Conservation (phyloP, 2,888 invertebrate species). For the Leptopilina syphax region DNA sequence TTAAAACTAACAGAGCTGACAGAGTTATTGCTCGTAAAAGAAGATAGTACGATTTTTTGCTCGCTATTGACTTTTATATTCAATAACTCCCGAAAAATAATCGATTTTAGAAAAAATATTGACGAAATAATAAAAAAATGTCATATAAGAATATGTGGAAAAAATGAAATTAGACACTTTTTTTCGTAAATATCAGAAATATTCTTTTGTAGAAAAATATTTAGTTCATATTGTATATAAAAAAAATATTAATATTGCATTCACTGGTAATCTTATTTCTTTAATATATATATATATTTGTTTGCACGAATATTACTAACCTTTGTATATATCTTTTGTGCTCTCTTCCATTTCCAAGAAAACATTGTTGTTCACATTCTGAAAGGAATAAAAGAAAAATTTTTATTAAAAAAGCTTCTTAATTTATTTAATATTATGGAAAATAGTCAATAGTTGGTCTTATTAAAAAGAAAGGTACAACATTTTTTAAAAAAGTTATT, state of each 20-base stretch:
- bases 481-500: no score
- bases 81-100: neutral
- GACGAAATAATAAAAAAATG: neutral
- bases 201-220: no score
- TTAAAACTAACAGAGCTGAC: neutral
- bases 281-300: neutral
- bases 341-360: conserved; percentile 44
- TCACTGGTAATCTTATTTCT: neutral
- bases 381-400: conserved; percentile 27
- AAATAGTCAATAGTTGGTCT: no score
- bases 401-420: conserved; percentile 31
- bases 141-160: neutral
- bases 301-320: conserved; percentile 14
- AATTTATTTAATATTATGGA: neutral
- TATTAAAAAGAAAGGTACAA: no score
- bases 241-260: neutral
- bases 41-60: neutral
- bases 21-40: conserved; percentile 1
- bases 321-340: conserved; percentile 41
- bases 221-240: no score
- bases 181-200: no score
- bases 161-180: neutral
- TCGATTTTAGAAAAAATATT: neutral
- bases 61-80: neutral
- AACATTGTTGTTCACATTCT: conserved; percentile 46